These are phyloP conservation scores for Heliangelus exortis DNA, from an alignment of 2,797 vertebrate species.

Conservation along the genomic window DNA sequence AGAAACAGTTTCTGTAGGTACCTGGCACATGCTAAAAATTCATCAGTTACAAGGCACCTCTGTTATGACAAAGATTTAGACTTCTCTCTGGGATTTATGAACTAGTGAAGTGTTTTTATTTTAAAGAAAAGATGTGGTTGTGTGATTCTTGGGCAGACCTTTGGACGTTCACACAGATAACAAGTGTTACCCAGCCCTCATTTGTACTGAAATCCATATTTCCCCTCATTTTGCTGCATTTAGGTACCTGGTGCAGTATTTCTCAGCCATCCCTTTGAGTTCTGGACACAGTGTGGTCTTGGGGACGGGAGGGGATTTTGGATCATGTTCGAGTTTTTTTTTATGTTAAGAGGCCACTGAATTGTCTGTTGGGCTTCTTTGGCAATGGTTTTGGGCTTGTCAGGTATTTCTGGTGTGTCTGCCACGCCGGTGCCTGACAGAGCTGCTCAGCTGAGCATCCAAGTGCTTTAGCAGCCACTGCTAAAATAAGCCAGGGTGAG, in stretches of 20 bases:
- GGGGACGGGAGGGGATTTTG: fast-evolving
- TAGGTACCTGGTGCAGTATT: background rate
- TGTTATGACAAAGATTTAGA: background rate
- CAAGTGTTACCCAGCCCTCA: background rate
- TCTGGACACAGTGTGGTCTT: fast-evolving
- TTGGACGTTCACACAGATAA: background rate
- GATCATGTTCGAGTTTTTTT: background rate
- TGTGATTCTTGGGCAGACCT: background rate
- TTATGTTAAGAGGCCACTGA: background rate
- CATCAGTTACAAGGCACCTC: fast-evolving
- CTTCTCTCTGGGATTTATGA: background rate
- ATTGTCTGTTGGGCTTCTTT: background rate
- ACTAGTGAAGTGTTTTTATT: background rate
- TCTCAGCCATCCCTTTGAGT: background rate
- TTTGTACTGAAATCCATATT: background rate
- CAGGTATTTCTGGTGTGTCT: background rate
- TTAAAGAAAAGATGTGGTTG: background rate
- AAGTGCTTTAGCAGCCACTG: background rate
- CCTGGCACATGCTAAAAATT: background rate
- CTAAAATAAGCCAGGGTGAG: background rate
- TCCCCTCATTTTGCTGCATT: background rate
- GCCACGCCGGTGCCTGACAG: background rate
- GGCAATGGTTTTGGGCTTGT: background rate
- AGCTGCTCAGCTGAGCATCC: background rate
- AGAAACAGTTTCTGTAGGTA: background rate